phyloP scores from a whole-genome alignment of 2,113 vertebrate genomes.

The Engystomops pustulosus region DNA sequence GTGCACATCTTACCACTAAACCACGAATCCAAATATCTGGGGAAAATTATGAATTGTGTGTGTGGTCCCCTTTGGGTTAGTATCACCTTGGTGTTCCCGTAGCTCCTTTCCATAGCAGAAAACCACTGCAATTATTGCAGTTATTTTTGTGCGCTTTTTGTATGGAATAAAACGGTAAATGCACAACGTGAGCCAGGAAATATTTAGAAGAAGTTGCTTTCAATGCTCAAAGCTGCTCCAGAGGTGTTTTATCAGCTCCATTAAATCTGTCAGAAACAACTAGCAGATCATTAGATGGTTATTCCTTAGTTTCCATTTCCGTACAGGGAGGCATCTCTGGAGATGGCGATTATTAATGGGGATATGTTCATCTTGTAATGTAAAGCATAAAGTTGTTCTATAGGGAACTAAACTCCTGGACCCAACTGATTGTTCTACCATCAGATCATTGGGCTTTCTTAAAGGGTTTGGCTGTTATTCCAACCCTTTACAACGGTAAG shows the following conservation, averaged over 20 bases:
- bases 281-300: background rate
- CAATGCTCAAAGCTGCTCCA: background rate
- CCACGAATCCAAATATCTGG: background rate
- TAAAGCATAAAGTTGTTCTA: too few species aligned
- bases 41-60: background rate
- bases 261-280: constrained; percentile 9
- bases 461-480: too few species aligned
- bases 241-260: constrained; percentile 7
- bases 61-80: background rate
- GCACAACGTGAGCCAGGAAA: background rate
- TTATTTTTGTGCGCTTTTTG: constrained; percentile 14
- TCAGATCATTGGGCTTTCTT: too few species aligned
- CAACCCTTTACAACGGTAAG: too few species aligned
- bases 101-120: background rate
- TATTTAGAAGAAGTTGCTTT: background rate
- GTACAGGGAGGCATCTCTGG: background rate
- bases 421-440: too few species aligned
- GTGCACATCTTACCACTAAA: too few species aligned
- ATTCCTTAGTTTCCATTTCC: background rate
- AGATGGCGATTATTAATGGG: background rate
- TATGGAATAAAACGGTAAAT: background rate
- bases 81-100: constrained; percentile 2
- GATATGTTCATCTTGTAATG: background rate
- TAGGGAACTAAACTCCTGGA: too few species aligned
- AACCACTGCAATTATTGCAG: background rate